A percentile compares a stretch with the other conserved stretches of the same genome.
phyloP scores from a whole-genome alignment of 2,797 vertebrate genomes.

The Gastrophryne carolinensis region DNA sequence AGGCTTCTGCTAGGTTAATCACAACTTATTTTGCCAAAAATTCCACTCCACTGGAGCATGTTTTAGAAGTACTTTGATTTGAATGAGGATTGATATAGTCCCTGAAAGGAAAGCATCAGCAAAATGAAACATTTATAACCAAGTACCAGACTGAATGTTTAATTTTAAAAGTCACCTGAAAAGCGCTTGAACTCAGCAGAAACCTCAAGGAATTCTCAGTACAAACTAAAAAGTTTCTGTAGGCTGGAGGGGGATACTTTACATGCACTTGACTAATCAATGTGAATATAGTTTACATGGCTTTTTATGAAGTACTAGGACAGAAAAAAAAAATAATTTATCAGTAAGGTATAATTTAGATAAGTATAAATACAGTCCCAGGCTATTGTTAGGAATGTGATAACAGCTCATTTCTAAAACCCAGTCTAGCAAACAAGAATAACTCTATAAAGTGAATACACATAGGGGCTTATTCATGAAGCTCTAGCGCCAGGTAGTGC shows the following conservation, averaged over 20 bases:
- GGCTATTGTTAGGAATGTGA: too few species aligned
- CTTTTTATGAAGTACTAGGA: too few species aligned
- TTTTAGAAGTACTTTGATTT: slow-evolving; percentile 64
- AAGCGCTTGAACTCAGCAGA: slow-evolving; percentile 17
- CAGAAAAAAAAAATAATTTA: too few species aligned
- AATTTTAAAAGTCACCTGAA: slow-evolving; percentile 9
- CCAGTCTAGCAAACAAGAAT: too few species aligned
- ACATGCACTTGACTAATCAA: neutral
- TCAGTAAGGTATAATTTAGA: too few species aligned
- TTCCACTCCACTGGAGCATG: slow-evolving; percentile 71
- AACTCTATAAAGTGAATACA: too few species aligned
- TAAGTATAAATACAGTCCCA: too few species aligned
- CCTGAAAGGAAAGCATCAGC: slow-evolving; percentile 52
- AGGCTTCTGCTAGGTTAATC: slow-evolving; percentile 63
- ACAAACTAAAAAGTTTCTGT: neutral
- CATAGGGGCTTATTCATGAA: too few species aligned
- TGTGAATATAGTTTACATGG: too few species aligned
- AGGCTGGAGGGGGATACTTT: neutral
- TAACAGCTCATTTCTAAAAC: too few species aligned
- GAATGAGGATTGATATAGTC: slow-evolving; percentile 67
- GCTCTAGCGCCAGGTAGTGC: too few species aligned
- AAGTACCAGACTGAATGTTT: neutral
- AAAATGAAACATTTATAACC: slow-evolving; percentile 40
- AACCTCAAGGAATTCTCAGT: neutral
- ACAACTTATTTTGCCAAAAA: slow-evolving; percentile 72